Conservation (phyloP, 2,113 vertebrate species). For the Mohoua ochrocephala region DNA sequence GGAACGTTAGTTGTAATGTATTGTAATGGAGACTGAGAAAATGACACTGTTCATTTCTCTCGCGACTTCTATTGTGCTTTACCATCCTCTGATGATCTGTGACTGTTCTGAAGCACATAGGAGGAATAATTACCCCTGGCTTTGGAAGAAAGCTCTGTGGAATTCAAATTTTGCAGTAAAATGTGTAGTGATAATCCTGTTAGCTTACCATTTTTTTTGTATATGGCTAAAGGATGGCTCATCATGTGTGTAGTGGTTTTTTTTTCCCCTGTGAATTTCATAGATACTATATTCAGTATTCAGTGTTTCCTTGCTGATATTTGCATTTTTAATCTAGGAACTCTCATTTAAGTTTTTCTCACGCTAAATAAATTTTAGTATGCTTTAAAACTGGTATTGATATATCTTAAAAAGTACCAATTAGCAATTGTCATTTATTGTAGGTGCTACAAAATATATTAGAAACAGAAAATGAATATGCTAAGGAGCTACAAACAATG, state of each 20-base stretch:
- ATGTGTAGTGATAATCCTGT: not conserved
- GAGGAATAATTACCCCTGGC: not conserved
- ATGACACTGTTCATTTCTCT: not conserved
- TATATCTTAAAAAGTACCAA: not conserved
- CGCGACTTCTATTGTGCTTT: not conserved
- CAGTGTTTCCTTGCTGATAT: not conserved
- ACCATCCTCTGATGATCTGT: not conserved
- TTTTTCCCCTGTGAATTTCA: not conserved
- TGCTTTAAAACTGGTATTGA: not conserved
- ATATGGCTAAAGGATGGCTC: not conserved
- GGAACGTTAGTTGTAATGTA: not conserved
- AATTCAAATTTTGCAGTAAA: not conserved
- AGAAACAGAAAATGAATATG: slow-evolving; percentile 97
- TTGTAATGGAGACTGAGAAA: not conserved
- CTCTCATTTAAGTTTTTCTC: not conserved
- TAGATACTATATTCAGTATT: not conserved
- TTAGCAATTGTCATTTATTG: slow-evolving; percentile 35
- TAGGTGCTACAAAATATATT: slow-evolving; percentile 99
- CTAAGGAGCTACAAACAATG: slow-evolving; percentile 92
- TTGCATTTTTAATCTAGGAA: not conserved
- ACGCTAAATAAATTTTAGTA: not conserved
- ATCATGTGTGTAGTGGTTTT: not conserved
- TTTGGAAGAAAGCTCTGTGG: not conserved
- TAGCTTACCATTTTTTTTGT: not conserved
- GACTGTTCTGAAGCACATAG: not conserved